These are phyloP conservation scores for Acropternis orthonyx DNA, from an alignment of 2,797 vertebrate species.

Conservation along the genomic window DNA sequence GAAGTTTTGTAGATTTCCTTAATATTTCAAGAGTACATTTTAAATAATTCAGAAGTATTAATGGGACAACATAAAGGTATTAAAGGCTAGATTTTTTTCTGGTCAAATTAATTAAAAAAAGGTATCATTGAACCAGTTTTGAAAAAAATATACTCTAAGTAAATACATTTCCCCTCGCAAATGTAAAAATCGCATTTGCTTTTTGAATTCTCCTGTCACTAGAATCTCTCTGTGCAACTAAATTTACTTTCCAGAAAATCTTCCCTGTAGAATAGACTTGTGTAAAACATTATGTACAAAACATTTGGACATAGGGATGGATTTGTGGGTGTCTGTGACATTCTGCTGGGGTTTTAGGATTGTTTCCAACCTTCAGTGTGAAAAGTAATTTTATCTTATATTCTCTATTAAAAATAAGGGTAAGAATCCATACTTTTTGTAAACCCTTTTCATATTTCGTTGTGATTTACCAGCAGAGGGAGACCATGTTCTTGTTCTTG, in stretches of 20 bases:
- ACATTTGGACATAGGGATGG: neutral
- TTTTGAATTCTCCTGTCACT: neutral
- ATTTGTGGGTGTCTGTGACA: neutral
- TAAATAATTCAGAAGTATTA: neutral
- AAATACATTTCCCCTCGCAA: neutral
- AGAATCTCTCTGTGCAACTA: neutral
- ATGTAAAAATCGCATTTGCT: neutral
- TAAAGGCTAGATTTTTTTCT: neutral
- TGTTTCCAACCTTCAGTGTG: neutral
- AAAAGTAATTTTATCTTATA: neutral
- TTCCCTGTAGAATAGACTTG: neutral
- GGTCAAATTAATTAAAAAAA: neutral
- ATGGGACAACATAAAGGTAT: neutral
- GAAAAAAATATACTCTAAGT: neutral
- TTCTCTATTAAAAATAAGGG: neutral
- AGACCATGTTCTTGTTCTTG: neutral
- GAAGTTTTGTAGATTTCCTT: neutral
- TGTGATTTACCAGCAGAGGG: constrained; percentile 54
- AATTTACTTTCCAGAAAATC: neutral
- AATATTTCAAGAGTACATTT: neutral
- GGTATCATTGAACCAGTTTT: neutral
- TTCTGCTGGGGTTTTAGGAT: neutral
- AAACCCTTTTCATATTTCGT: neutral
- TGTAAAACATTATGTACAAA: neutral
- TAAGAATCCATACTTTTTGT: neutral